phyloP scores from a whole-genome alignment of 1,140 invertebrate genomes.

The Hyphantria cunea region DNA sequence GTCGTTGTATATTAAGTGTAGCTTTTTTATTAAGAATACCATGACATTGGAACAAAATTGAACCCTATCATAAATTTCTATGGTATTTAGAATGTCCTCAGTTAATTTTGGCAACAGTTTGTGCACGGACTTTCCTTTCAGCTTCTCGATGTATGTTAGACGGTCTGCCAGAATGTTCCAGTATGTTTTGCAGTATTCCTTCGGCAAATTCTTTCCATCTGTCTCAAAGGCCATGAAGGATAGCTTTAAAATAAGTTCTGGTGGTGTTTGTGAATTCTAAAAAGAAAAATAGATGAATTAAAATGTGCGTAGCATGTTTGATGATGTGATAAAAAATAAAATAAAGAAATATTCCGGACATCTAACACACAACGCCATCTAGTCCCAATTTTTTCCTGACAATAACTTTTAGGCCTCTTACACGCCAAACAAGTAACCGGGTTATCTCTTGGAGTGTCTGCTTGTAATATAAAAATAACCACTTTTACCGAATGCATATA shows the following conservation, averaged over 20 bases:
- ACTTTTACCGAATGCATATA: too few species aligned
- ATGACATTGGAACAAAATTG: constrained; percentile 56
- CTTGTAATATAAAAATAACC: too few species aligned
- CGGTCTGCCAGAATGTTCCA: constrained; percentile 62
- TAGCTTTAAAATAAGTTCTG: constrained; percentile 64
- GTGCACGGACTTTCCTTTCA: constrained; percentile 49
- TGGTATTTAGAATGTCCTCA: constrained; percentile 55
- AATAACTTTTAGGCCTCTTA: too few species aligned
- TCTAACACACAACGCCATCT: too few species aligned
- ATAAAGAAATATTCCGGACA: too few species aligned
- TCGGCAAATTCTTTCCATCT: constrained; percentile 40
- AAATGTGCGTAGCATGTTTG: too few species aligned
- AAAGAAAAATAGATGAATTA: constrained; percentile 35
- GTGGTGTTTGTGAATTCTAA: constrained; percentile 47
- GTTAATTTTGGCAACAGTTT: constrained; percentile 58
- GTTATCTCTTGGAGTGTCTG: too few species aligned
- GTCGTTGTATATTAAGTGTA: constrained; percentile 54
- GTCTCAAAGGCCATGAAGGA: constrained; percentile 67
- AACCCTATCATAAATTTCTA: constrained; percentile 53
- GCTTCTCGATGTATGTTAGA: constrained; percentile 57
- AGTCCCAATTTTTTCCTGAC: too few species aligned
- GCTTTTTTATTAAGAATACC: constrained; percentile 57
- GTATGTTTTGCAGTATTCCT: constrained; percentile 64
- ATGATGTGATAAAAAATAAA: too few species aligned
- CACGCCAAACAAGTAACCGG: too few species aligned